phyloP scores from a whole-genome alignment of 2,797 vertebrate species.

The Anniella stebbinsi region DNA sequence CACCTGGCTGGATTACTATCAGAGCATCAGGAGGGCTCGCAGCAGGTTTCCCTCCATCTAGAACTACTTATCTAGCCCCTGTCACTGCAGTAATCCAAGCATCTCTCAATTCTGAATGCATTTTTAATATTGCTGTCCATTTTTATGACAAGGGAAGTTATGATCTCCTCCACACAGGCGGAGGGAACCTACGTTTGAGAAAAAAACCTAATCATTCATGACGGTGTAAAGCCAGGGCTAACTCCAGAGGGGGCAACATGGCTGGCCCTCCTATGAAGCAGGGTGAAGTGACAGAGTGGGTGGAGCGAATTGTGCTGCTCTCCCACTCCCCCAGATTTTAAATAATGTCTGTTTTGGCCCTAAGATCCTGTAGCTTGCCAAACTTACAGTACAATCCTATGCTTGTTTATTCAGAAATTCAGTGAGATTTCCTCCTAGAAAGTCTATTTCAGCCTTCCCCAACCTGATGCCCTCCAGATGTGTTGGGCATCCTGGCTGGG shows the following conservation, averaged over 20 bases:
- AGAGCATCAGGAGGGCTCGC: constrained; percentile 9
- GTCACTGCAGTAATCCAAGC: constrained; percentile 8
- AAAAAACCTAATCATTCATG: not conserved
- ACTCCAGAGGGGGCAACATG: not conserved
- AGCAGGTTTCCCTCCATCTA: not conserved
- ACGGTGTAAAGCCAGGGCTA: too few species aligned
- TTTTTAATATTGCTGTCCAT: constrained; percentile 22
- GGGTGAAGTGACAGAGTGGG: too few species aligned
- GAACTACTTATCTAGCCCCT: constrained; percentile 5
- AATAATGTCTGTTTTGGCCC: too few species aligned
- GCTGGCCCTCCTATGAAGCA: too few species aligned
- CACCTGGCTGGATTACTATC: not conserved
- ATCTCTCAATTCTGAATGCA: constrained; percentile 6
- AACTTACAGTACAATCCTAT: not conserved
- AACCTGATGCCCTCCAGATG: too few species aligned
- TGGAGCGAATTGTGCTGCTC: too few species aligned
- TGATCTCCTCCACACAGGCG: not conserved
- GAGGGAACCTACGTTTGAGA: not conserved
- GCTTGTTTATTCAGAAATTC: not conserved
- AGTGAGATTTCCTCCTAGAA: not conserved
- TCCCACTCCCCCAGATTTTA: too few species aligned
- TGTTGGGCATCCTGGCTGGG: too few species aligned
- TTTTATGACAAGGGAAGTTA: not conserved
- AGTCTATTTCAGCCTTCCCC: not conserved
- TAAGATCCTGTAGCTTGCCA: not conserved